A percentile compares a stretch with the other conserved stretches of the same genome.
Evolutionary conservation across 2,888 invertebrate genomes (phyloP).

Genomic region (Patella ulyssiponensis): DNA sequence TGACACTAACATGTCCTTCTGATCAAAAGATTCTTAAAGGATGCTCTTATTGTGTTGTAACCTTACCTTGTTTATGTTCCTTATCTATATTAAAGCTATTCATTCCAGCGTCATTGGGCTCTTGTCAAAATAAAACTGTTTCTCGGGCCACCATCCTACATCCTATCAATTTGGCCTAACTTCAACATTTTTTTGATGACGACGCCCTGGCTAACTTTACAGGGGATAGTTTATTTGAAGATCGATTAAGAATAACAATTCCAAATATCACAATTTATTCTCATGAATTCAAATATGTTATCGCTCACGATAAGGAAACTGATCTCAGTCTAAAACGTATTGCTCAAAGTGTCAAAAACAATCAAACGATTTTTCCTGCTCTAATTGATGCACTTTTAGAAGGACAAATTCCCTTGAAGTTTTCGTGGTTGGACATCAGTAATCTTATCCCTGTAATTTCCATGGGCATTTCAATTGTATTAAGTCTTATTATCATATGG

Average conservation of each 20-base stretch:
- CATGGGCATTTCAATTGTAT: neutral
- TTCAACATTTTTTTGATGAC: neutral
- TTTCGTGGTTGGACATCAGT: neutral
- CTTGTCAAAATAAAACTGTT: neutral
- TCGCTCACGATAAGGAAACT: neutral
- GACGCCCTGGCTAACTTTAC: neutral
- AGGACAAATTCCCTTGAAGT: neutral
- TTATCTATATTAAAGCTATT: no score
- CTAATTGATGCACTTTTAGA: neutral
- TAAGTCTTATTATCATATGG: neutral
- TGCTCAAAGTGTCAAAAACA: neutral
- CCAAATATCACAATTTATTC: neutral
- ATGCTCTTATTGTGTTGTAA: no score
- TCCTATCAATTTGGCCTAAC: neutral
- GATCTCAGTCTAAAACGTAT: neutral
- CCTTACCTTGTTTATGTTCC: no score
- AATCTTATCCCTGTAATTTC: neutral
- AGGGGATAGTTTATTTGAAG: neutral
- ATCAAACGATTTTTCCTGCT: neutral
- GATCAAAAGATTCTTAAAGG: no score
- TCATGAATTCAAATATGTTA: neutral
- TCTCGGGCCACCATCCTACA: no score
- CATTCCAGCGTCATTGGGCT: neutral
- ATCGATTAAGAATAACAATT: neutral
- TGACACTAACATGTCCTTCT: no score